Conservation (phyloP, 2,797 vertebrate genomes). For the Phylloscopus collybita region DNA sequence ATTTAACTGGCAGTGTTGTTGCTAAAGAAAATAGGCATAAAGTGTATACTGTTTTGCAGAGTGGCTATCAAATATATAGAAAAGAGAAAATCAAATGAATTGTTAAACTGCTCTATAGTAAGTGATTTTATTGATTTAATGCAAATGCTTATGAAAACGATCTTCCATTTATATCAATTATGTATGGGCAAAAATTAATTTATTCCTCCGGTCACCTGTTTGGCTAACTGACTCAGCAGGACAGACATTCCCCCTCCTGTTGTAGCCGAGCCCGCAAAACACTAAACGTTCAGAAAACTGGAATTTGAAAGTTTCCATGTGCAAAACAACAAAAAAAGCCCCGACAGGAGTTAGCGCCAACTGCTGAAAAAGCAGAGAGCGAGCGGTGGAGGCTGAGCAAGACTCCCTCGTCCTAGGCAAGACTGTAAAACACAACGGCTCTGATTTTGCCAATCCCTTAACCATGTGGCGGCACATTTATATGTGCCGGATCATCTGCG, state of each 20-base stretch:
- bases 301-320: conserved; percentile 54
- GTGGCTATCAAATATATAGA: conserved; percentile 60
- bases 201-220: conserved; percentile 72
- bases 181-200: conserved; percentile 75
- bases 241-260: conserved; percentile 10
- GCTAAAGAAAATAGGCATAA: conserved; percentile 58
- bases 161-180: conserved; percentile 74
- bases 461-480: conserved; percentile 62
- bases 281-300: background rate
- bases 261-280: background rate
- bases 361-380: conserved; percentile 60
- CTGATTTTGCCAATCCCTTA: conserved; percentile 62
- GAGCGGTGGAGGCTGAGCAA: conserved; percentile 54
- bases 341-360: conserved; percentile 56
- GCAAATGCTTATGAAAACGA: conserved; percentile 70
- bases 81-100: conserved; percentile 73
- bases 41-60: conserved; percentile 51
- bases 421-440: conserved; percentile 61
- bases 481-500: conserved; percentile 59
- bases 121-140: conserved; percentile 76
- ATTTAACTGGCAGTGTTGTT: conserved; percentile 61
- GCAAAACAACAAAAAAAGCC: conserved; percentile 65
- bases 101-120: conserved; percentile 68
- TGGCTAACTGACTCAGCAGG: conserved; percentile 62
- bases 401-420: conserved; percentile 44